A percentile compares a stretch with the other conserved stretches of the same genome.
Conservation (phyloP, 2,113 vertebrate genomes). For the Hemicordylus capensis region DNA sequence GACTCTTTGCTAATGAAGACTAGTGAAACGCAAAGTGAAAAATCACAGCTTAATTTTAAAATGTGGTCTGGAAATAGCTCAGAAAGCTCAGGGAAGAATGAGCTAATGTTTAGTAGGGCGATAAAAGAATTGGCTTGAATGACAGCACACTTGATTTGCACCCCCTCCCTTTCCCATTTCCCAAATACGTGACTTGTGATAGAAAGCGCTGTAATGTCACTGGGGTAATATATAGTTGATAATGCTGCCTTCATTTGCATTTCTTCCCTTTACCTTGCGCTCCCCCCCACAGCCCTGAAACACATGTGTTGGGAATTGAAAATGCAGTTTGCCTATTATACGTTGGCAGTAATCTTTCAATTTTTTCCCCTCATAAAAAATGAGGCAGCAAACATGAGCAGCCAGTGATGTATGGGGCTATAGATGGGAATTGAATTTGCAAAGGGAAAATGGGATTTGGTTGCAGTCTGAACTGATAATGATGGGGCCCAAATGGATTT, state of each 20-base stretch:
- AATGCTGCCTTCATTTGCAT: conserved; percentile 71
- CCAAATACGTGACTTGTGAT: conserved; percentile 56
- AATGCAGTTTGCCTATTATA: conserved; percentile 74
- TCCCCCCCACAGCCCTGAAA: conserved; percentile 50
- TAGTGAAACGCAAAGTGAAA: conserved; percentile 14
- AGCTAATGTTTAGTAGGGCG: conserved; percentile 55
- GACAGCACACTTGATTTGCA: conserved; percentile 31
- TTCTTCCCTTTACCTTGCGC: conserved; percentile 40
- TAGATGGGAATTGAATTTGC: conserved; percentile 85
- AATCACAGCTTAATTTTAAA: conserved; percentile 33
- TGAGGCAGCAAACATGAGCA: conserved; percentile 74
- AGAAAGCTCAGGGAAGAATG: conserved; percentile 49
- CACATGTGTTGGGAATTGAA: conserved; percentile 73
- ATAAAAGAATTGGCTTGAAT: conserved; percentile 59
- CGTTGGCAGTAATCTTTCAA: conserved; percentile 75
- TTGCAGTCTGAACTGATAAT: conserved; percentile 83
- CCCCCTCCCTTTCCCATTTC: neutral
- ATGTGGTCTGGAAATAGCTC: conserved; percentile 35
- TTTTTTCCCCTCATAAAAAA: conserved; percentile 73
- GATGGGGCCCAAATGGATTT: conserved; percentile 84
- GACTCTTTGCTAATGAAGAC: conserved; percentile 30
- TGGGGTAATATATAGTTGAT: conserved; percentile 66
- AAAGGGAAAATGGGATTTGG: conserved; percentile 88
- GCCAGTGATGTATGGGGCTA: conserved; percentile 78
- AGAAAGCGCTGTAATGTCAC: conserved; percentile 55